Evolutionary conservation across 2,888 invertebrate species (phyloP), one percentile per base, ranked within the genome.

Genomic region (Crossocerus cetratus): DNA sequence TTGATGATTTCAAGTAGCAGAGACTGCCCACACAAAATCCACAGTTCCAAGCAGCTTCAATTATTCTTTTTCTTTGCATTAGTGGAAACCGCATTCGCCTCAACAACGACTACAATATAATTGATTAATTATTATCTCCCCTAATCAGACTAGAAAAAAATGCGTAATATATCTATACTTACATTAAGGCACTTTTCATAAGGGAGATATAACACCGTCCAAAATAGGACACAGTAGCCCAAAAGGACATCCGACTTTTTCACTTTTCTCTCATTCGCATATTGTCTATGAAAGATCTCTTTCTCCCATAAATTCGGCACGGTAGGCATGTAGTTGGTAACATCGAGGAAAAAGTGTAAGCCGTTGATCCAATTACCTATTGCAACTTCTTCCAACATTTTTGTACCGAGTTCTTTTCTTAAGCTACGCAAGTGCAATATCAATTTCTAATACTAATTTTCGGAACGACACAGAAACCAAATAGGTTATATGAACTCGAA

Each of bases 101-200:
- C 45, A 86, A 73, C 44, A 86, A 68, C 3, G 78, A 79, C 86
- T 86, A 66, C 44, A 66, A 67, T 58, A 67, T 58, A 65, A 67
- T 73, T 32, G 76, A 67, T 65, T n/a, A 71, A 43, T 57, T 22
- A n/a, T n/a, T n/a, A n/a, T n/a, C n/a, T n/a, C n/a, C n/a, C n/a
- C n/a, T n/a, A 11, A 14, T 45, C n/a, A 60, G 45, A 21, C 14
- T 44, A 56, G 59, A 45, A 54, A 69, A 55, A 56, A 54, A 43
- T 42, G 13, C 3, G 13, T 1, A 71, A 16, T 16, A 3, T 1
- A 20, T 2, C 5, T 45, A 82, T 45, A 82, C 86, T 75, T 74
- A 85, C 85, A 32, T 84, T 81, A 60, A 85, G 81, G 65, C 81
- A 84, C 54, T 83, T 85, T 58, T 84, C 80, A 22, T 86, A 85